phyloP scores from a whole-genome alignment of 92 coral and sea anemone species.

The Epizoanthus fatuus region DNA sequence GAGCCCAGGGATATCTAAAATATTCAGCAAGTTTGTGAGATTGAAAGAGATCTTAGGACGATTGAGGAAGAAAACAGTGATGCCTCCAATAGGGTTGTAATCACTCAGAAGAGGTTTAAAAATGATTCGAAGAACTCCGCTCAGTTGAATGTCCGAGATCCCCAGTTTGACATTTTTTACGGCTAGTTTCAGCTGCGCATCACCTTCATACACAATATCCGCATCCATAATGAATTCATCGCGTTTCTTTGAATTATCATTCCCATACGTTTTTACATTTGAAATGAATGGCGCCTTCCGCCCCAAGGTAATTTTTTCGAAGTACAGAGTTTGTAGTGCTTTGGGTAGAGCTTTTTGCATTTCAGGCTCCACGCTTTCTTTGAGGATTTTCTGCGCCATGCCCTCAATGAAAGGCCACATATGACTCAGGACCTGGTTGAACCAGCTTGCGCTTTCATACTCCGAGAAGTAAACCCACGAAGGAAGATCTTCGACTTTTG shows the following conservation, averaged over 20 bases:
- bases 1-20: conserved; percentile 93
- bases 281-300: conserved; percentile 85
- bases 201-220: conserved; percentile 87
- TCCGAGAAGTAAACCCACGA: conserved; percentile 82
- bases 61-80: conserved; percentile 86
- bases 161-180: conserved; percentile 84
- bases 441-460: conserved; percentile 86
- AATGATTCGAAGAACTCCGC: conserved; percentile 90
- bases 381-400: conserved; percentile 75
- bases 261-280: conserved; percentile 77
- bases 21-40: conserved; percentile 88
- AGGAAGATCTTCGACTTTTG: conserved; percentile 70
- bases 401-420: conserved; percentile 94
- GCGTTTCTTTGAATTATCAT: conserved; percentile 29
- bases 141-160: conserved; percentile 86
- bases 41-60: conserved; percentile 91
- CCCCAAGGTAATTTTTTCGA: conserved; percentile 90
- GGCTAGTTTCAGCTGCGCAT: conserved; percentile 84
- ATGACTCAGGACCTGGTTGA: conserved; percentile 78
- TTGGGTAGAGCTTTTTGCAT: conserved; percentile 84
- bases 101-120: conserved; percentile 83
- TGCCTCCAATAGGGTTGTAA: conserved; percentile 82
- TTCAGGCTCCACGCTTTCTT: conserved; percentile 86
- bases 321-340: conserved; percentile 77
- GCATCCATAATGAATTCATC: conserved; percentile 86